A percentile compares a stretch with the other conserved stretches of the same genome.
phyloP scores from a whole-genome alignment of 2,888 invertebrate genomes.

The Plebejus melissa region DNA sequence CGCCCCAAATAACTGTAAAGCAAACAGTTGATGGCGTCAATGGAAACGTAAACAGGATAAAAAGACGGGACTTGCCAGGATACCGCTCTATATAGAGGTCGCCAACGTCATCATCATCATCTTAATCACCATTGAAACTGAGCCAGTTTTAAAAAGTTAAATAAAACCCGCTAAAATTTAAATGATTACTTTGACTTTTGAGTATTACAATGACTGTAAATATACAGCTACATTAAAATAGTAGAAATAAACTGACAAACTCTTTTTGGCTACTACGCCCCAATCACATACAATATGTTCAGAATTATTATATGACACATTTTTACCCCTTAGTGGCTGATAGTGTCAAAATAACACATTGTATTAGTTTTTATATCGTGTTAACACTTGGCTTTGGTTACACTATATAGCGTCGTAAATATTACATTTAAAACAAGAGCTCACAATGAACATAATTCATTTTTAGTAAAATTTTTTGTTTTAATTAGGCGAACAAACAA shows the following conservation, averaged over 20 bases:
- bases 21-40: constrained; percentile 21
- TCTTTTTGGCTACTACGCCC: too few species aligned
- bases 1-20: constrained; percentile 54
- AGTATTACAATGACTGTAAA: too few species aligned
- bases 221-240: too few species aligned
- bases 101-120: constrained; percentile 3
- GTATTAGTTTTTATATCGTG: not conserved
- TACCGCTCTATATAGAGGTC: constrained; percentile 7
- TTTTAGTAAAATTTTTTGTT: not conserved
- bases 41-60: constrained; percentile 24
- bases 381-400: not conserved
- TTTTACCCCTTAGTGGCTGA: not conserved
- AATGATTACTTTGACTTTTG: too few species aligned
- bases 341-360: not conserved
- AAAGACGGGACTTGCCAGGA: not conserved
- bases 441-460: not conserved
- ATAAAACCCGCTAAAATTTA: too few species aligned
- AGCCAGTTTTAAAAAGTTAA: too few species aligned
- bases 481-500: not conserved
- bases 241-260: too few species aligned
- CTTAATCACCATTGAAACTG: not conserved
- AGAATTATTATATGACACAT: too few species aligned
- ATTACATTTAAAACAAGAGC: not conserved
- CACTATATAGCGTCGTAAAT: not conserved
- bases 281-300: too few species aligned